Percentiles rank a stretch among this genome's conserved stretches.
Evolutionary conservation across 1,140 invertebrate genomes (phyloP).

Genomic region (Thalassaphorura encarpata): DNA sequence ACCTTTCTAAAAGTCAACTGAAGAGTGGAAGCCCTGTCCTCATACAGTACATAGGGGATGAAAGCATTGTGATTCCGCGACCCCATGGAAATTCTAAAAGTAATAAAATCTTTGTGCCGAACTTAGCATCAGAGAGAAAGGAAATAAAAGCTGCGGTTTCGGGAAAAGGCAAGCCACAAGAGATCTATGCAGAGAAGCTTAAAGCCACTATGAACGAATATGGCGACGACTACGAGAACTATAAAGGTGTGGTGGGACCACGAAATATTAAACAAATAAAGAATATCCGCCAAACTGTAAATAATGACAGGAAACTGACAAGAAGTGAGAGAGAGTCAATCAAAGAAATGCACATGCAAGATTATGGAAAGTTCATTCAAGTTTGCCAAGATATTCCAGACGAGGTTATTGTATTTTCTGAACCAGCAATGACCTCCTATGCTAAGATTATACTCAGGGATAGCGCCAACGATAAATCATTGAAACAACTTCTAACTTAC

Average conservation of each 20-base stretch:
- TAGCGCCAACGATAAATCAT: not conserved
- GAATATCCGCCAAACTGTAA: not conserved
- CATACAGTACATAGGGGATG: not conserved
- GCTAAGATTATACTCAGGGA: not conserved
- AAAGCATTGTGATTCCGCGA: not conserved
- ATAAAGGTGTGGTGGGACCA: not conserved
- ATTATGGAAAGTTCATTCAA: not conserved
- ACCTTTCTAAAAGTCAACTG: not conserved
- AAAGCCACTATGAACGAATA: not conserved
- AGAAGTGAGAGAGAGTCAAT: not conserved
- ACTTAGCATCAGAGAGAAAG: not conserved
- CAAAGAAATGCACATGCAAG: not conserved
- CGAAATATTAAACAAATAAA: not conserved
- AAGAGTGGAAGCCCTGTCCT: not conserved
- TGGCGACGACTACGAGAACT: not conserved
- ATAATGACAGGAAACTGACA: not conserved
- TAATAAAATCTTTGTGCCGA: not conserved
- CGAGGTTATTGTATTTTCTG: not conserved
- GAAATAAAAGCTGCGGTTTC: not conserved
- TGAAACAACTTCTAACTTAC: not conserved
- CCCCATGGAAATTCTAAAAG: not conserved
- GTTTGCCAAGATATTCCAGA: not conserved
- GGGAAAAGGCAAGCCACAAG: not conserved
- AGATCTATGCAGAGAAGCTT: not conserved
- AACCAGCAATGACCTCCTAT: not conserved